These are phyloP conservation scores for Saturnia japonica DNA, from an alignment of 2,888 invertebrate genomes.

Conservation along the genomic window DNA sequence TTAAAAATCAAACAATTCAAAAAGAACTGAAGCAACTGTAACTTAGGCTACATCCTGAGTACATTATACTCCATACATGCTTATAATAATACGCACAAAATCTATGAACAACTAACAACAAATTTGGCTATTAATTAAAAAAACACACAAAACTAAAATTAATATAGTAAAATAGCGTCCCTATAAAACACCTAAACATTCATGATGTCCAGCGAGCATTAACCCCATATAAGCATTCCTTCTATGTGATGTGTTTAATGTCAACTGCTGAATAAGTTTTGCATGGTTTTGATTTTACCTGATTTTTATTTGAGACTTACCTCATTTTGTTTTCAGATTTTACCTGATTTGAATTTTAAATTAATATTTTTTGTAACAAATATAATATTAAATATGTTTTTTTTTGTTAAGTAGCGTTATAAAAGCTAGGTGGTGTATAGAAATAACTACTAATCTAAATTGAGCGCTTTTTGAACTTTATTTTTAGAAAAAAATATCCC, in stretches of 20 bases:
- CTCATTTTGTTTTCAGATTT: not conserved
- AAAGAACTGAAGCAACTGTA: not conserved
- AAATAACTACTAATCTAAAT: too few species aligned
- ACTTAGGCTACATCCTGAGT: not conserved
- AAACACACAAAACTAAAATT: conserved; percentile 6
- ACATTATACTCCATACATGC: not conserved
- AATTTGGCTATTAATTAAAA: not conserved
- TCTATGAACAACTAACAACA: not conserved
- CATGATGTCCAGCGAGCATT: conserved; percentile 2
- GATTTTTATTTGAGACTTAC: not conserved
- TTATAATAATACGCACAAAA: not conserved
- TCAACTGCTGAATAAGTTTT: conserved; percentile 10
- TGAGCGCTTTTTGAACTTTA: too few species aligned
- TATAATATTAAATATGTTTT: not conserved
- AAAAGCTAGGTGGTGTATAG: too few species aligned
- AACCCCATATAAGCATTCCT: not conserved
- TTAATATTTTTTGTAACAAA: not conserved
- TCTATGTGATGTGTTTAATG: conserved; percentile 1
- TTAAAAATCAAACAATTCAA: not conserved
- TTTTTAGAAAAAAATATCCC: too few species aligned
- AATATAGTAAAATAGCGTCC: not conserved
- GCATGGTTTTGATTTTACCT: not conserved
- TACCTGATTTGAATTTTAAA: not conserved
- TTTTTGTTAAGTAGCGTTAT: not conserved
- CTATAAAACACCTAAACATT: conserved; percentile 4